Evolutionary conservation across 2,888 invertebrate genomes (phyloP).

Genomic region (Cheilosia vulpina): DNA sequence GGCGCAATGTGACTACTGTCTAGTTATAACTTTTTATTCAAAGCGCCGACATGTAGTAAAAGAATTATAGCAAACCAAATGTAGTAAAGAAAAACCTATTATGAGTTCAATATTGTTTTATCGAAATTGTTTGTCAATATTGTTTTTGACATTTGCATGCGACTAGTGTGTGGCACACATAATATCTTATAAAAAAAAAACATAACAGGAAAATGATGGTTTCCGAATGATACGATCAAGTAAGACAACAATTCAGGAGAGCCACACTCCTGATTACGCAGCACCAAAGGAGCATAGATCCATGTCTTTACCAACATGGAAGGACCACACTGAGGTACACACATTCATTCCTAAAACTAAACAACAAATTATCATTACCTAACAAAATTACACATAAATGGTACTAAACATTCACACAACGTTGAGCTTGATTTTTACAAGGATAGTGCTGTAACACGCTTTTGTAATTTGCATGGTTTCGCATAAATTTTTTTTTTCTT

Average conservation of each 20-base stretch:
- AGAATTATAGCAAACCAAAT: no score
- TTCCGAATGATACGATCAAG: slow-evolving; percentile 66
- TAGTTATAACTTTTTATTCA: no score
- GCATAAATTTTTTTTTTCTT: no score
- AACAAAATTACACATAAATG: background rate
- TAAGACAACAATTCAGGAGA: slow-evolving; percentile 72
- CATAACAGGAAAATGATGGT: slow-evolving; percentile 66
- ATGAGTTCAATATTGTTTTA: background rate
- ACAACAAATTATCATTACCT: slow-evolving; percentile 13
- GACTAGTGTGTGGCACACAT: background rate
- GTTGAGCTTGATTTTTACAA: background rate
- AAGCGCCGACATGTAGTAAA: no score
- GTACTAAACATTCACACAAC: background rate
- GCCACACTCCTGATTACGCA: slow-evolving; percentile 50
- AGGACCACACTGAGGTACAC: slow-evolving; percentile 64
- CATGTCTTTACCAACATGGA: slow-evolving; percentile 69
- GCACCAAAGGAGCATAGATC: slow-evolving; percentile 69
- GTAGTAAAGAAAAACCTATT: background rate
- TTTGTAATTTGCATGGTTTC: background rate
- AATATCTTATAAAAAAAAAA: background rate
- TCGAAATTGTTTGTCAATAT: background rate
- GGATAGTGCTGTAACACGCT: background rate
- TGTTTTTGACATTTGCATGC: slow-evolving; percentile 2
- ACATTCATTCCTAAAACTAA: slow-evolving; percentile 19
- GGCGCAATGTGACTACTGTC: no score